phyloP scores from a whole-genome alignment of 2,113 vertebrate genomes.

The Forbesichthys agassizii region DNA sequence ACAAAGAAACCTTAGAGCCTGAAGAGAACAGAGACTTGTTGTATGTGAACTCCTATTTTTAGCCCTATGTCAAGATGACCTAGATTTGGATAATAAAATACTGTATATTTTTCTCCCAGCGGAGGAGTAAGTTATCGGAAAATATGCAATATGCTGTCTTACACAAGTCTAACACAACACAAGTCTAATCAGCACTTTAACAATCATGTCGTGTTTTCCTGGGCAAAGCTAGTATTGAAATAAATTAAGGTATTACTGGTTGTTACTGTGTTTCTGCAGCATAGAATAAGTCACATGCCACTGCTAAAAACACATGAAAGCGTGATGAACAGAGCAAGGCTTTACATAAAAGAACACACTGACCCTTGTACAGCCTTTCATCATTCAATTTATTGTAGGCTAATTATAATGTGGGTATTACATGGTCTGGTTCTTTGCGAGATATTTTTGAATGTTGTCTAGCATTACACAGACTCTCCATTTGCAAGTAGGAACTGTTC shows the following conservation, averaged over 20 bases:
- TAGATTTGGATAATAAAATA: slow-evolving; percentile 39
- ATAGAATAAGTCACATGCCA: slow-evolving; percentile 50
- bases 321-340: slow-evolving; percentile 43
- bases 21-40: slow-evolving; percentile 7
- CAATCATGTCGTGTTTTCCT: background rate
- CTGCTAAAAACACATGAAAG: slow-evolving; percentile 17
- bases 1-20: background rate
- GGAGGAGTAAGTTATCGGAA: background rate
- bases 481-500: too few species aligned
- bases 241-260: background rate
- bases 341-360: slow-evolving; percentile 34
- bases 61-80: slow-evolving; percentile 16
- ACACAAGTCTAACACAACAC: background rate
- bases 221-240: background rate
- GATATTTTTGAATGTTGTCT: too few species aligned
- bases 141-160: background rate
- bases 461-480: too few species aligned
- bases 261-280: background rate
- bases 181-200: background rate
- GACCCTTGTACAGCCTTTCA: slow-evolving; percentile 17
- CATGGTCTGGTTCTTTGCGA: too few species aligned
- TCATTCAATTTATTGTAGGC: too few species aligned
- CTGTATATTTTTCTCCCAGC: slow-evolving; percentile 6
- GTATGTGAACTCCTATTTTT: background rate
- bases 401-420: too few species aligned